phyloP scores from a whole-genome alignment of 2,113 vertebrate genomes.

The Struthidea cinerea region DNA sequence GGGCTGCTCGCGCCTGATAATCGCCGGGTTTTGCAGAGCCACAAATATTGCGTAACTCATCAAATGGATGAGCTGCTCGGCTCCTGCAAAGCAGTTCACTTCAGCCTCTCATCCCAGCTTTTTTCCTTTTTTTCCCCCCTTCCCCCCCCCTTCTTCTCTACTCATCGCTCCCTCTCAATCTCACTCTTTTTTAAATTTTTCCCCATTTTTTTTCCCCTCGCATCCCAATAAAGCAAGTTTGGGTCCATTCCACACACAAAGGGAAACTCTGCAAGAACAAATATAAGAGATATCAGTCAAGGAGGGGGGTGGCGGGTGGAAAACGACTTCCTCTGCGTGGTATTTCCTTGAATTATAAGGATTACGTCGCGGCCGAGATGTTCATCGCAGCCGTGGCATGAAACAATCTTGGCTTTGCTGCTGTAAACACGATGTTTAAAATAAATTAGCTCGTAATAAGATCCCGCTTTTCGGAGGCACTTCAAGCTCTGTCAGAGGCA shows the following conservation, averaged over 20 bases:
- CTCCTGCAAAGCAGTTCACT: background rate
- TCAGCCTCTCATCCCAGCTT: background rate
- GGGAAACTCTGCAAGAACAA: slow-evolving; percentile 48
- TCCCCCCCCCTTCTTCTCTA: background rate
- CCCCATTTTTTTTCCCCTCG: background rate
- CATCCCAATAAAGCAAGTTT: slow-evolving; percentile 29
- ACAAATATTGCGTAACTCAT: slow-evolving; percentile 14
- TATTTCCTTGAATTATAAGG: slow-evolving; percentile 53
- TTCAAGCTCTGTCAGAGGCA: background rate
- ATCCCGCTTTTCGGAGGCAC: background rate
- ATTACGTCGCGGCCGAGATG: background rate
- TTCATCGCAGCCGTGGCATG: background rate
- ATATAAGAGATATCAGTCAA: background rate
- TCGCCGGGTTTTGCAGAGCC: background rate
- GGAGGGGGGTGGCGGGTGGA: background rate
- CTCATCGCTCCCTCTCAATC: background rate
- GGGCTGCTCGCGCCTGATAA: background rate
- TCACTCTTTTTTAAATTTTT: background rate
- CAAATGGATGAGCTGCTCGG: background rate
- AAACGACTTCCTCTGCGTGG: slow-evolving; percentile 11
- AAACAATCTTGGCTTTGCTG: background rate
- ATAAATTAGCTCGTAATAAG: background rate
- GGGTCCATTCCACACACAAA: slow-evolving; percentile 30
- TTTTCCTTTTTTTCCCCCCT: too few species aligned
- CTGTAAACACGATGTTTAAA: slow-evolving; percentile 10